Base-by-base conservation (phyloP, 2,888 invertebrate species). In the Hemicrepidius hirtus region DNA sequence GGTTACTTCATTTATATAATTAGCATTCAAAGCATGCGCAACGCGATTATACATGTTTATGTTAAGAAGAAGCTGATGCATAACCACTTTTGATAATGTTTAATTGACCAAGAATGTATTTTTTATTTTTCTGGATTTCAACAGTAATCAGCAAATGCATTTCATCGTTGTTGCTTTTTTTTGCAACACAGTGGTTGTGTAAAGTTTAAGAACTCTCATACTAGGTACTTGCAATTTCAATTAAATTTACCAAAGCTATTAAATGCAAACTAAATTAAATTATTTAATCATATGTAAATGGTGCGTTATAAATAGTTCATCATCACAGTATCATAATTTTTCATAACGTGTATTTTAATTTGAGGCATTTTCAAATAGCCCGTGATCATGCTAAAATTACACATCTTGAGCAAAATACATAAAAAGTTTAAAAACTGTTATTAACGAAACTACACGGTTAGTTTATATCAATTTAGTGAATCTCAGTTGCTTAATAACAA, bases 401-500 rank as follows among this genome's bases (percentile, higher is more conserved):
- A 63, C 73, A 71, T 60, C 71, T 72, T 73, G 67, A 77, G 75
- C 77, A 81, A 83, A 83, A 81, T 78, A 81, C 81, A 81, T 81
- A 84, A 81, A 82, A 83, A 80, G 73, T 72, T 77, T 81, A 82
- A 83, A 81, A 80, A 82, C 82, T 78, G 79, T 84, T 78, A 84
- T 84, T 83, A 82, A 74, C 75, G 73, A 77, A 82, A 80, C 77
- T 79, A 76, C 79, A 80, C 81, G 82, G 82, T 82, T 79, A 78
- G 81, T 80, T 81, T 81, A 82, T 84, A 84, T 84, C 84, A 84
- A 84, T 84, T 84, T 84, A 79, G 78, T 79, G 78, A 82, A 84
- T 83, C 83, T 82, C 79, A 79, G 82, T 80, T 80, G 80, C 82
- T 80, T 83, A 83, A 83, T 83, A 82, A 82, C 80, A 78, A 81